Conservation (phyloP, 2,888 invertebrate genomes). For the Amphipyra berbera region DNA sequence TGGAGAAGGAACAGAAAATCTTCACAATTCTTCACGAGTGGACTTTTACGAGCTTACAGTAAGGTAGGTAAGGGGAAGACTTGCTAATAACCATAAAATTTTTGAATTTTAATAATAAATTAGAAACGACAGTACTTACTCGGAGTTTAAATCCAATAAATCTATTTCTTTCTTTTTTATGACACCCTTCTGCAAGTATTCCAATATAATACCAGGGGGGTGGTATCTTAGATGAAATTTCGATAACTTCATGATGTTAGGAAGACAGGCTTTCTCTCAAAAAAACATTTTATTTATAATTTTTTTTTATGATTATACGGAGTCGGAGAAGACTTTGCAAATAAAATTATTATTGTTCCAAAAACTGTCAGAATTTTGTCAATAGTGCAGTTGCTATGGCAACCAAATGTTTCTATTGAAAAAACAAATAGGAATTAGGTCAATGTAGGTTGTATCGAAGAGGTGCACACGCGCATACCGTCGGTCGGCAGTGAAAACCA, state of each 20-base stretch:
- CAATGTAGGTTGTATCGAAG: slow-evolving; percentile 10
- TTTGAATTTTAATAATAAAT: not conserved
- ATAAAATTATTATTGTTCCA: slow-evolving; percentile 35
- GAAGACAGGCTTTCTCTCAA: slow-evolving; percentile 14
- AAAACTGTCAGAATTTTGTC: slow-evolving; percentile 75
- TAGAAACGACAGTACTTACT: slow-evolving; percentile 80
- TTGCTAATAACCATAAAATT: too few species aligned
- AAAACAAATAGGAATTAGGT: slow-evolving; percentile 28
- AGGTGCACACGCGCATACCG: too few species aligned
- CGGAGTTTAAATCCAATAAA: slow-evolving; percentile 90
- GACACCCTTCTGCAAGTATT: slow-evolving; percentile 89
- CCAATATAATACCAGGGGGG: slow-evolving; percentile 92
- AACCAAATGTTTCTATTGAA: slow-evolving; percentile 54
- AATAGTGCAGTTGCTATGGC: slow-evolving; percentile 76
- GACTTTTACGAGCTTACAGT: too few species aligned
- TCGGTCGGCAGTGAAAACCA: too few species aligned
- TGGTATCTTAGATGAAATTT: slow-evolving; percentile 93
- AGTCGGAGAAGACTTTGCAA: slow-evolving; percentile 42
- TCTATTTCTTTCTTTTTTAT: slow-evolving; percentile 91
- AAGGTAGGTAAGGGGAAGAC: too few species aligned
- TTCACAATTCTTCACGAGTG: too few species aligned
- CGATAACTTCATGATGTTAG: slow-evolving; percentile 90
- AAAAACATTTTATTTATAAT: slow-evolving; percentile 54
- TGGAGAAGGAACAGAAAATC: too few species aligned
- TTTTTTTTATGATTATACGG: slow-evolving; percentile 36